These are phyloP conservation scores for Ochropleura plecta DNA, from an alignment of 2,888 invertebrate genomes.

Conservation along the genomic window DNA sequence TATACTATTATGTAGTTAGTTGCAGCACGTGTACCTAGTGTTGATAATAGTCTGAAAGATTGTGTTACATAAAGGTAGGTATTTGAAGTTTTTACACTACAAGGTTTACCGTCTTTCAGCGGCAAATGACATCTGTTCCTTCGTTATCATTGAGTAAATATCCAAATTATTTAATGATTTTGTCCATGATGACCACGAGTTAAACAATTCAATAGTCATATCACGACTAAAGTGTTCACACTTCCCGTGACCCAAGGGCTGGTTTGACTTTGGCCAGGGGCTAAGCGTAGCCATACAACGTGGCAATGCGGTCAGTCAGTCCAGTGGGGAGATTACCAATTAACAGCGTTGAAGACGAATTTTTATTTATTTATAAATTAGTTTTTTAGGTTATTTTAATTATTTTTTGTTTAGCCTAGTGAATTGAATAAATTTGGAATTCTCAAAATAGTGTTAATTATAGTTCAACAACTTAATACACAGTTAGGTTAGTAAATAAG, in stretches of 20 bases:
- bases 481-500: not conserved
- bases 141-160: not conserved
- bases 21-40: slow-evolving; percentile 29
- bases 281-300: too few species aligned
- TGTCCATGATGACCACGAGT: not conserved
- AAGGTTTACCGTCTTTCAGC: too few species aligned
- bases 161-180: not conserved
- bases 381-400: too few species aligned
- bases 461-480: not conserved
- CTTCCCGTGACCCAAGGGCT: not conserved
- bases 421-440: too few species aligned
- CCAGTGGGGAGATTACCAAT: too few species aligned
- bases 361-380: too few species aligned
- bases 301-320: too few species aligned
- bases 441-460: too few species aligned
- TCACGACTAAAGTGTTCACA: slow-evolving; percentile 3
- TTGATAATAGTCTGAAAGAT: slow-evolving; percentile 15
- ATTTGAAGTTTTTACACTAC: not conserved
- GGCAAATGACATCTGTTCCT: too few species aligned
- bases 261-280: too few species aligned
- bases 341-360: too few species aligned
- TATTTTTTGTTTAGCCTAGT: too few species aligned
- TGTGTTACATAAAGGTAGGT: slow-evolving; percentile 8
- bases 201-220: not conserved
- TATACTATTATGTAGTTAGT: slow-evolving; percentile 33